phyloP scores from a whole-genome alignment of 2,888 invertebrate species.

The Neria commutata region DNA sequence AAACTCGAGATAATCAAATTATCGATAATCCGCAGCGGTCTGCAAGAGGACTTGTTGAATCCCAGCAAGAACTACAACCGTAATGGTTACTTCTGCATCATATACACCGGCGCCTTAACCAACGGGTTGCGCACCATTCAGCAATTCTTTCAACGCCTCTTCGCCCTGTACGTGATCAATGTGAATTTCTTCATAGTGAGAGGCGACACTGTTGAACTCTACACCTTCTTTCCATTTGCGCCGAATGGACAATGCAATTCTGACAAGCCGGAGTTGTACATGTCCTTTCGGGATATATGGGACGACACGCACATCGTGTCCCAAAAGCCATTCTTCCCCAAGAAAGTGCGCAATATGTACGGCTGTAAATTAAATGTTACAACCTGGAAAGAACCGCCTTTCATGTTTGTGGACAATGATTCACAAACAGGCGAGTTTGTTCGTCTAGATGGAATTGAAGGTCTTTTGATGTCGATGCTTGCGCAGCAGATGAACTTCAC shows the following conservation, averaged over 20 bases:
- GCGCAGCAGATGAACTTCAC: slow-evolving; percentile 54
- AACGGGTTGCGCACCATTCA: slow-evolving; percentile 37
- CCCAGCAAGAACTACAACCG: slow-evolving; percentile 39
- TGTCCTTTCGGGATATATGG: slow-evolving; percentile 37
- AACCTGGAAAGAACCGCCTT: slow-evolving; percentile 48
- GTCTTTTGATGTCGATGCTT: slow-evolving; percentile 42
- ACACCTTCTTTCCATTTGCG: slow-evolving; percentile 53
- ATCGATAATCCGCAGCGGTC: slow-evolving; percentile 27
- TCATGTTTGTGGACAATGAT: slow-evolving; percentile 37
- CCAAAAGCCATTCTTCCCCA: slow-evolving; percentile 40
- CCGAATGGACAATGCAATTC: slow-evolving; percentile 44
- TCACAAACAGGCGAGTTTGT: slow-evolving; percentile 13
- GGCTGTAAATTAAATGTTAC: slow-evolving; percentile 45
- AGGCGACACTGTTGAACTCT: slow-evolving; percentile 38
- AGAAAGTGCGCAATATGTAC: slow-evolving; percentile 47
- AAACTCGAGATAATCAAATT: background rate
- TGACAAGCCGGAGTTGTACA: slow-evolving; percentile 40
- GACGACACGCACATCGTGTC: slow-evolving; percentile 24
- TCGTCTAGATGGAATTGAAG: slow-evolving; percentile 51
- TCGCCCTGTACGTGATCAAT: slow-evolving; percentile 49
- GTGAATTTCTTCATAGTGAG: slow-evolving; percentile 46
- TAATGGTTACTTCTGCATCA: slow-evolving; percentile 46
- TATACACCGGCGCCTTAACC: slow-evolving; percentile 47
- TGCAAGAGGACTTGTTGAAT: slow-evolving; percentile 40
- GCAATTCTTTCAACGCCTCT: slow-evolving; percentile 48